Evolutionary conservation across 2,888 invertebrate genomes (phyloP).

Genomic region (Lycaena phlaeas): DNA sequence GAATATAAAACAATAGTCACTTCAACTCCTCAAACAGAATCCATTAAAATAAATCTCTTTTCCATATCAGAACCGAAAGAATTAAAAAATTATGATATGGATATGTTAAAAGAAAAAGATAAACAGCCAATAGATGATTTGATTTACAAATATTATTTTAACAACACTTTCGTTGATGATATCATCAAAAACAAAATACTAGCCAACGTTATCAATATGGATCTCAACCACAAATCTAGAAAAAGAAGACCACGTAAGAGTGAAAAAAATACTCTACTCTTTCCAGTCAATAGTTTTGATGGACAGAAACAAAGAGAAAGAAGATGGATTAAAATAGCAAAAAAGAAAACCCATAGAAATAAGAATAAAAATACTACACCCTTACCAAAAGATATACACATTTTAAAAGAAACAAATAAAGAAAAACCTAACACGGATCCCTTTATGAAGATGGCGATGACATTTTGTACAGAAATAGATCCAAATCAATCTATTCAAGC

Average conservation of each 20-base stretch:
- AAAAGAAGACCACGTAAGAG: slow-evolving; percentile 34
- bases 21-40: slow-evolving; percentile 30
- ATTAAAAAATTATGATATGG: slow-evolving; percentile 39
- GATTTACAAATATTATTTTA: slow-evolving; percentile 61
- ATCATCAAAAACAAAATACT: slow-evolving; percentile 49
- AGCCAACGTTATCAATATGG: slow-evolving; percentile 27
- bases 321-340: slow-evolving; percentile 44
- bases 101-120: slow-evolving; percentile 55
- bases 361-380: slow-evolving; percentile 6
- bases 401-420: slow-evolving; percentile 14
- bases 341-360: slow-evolving; percentile 24
- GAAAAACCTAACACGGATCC: slow-evolving; percentile 29
- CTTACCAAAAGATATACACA: slow-evolving; percentile 10
- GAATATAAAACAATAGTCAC: slow-evolving; percentile 11
- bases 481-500: slow-evolving; percentile 37
- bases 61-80: slow-evolving; percentile 36
- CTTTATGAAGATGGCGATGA: slow-evolving; percentile 43
- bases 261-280: slow-evolving; percentile 34
- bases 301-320: slow-evolving; percentile 27
- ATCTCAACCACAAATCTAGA: slow-evolving; percentile 25
- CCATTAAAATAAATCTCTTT: slow-evolving; percentile 53
- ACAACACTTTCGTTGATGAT: slow-evolving; percentile 56
- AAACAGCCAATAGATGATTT: slow-evolving; percentile 51
- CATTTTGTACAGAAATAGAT: slow-evolving; percentile 50
- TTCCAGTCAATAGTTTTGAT: slow-evolving; percentile 32